Base-by-base conservation (phyloP, 2,888 invertebrate genomes). In the Eupeodes latifasciatus region DNA sequence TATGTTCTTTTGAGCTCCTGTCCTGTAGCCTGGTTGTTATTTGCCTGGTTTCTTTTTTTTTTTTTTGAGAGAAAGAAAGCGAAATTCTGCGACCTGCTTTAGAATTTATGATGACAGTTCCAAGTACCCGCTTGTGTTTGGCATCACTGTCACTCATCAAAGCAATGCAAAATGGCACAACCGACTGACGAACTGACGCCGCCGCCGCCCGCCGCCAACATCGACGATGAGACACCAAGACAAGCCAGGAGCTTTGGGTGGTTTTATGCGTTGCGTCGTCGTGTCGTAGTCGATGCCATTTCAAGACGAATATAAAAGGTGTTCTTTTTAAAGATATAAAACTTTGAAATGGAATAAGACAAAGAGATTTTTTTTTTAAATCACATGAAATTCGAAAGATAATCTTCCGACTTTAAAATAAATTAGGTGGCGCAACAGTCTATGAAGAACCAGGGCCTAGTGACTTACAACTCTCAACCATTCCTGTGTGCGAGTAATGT, bases 101-200 rank as follows among this genome's bases (percentile, higher is more conserved):
- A 81, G 64, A 74, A 81, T 81, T 81, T 74, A 74, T 81, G 74
- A 74, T 66, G 66, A 81, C 53, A 71, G 36, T 71, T 40, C 3
- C 27, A 59, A 59, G 57, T 11, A 72, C 55, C 71, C 71, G 72
- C 27, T 19, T 64, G 12, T 12, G 47, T n/a, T 66, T 19, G 66
- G 14, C 27, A 66, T 59, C n/a, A 59, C 27, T 72, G 59, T 59
- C 72, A 59, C 27, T 59, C 47, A 49, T 47, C 40, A 69, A 53
- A 55, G 69, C 40, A 53, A 55, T 71, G 36, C 40, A 40, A 40
- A 69, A 53, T 12, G 47, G 9, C 55, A 27, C 40, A 40, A 40
- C 40, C 40, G 40, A 40, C 40, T 9, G 40, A 1, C 40, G 40
- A 1, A 9, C 1, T 5, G 40, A 40, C 40, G 40, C 9, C 40